phyloP scores from a whole-genome alignment of 2,888 invertebrate genomes.

The Stenurella melanura region DNA sequence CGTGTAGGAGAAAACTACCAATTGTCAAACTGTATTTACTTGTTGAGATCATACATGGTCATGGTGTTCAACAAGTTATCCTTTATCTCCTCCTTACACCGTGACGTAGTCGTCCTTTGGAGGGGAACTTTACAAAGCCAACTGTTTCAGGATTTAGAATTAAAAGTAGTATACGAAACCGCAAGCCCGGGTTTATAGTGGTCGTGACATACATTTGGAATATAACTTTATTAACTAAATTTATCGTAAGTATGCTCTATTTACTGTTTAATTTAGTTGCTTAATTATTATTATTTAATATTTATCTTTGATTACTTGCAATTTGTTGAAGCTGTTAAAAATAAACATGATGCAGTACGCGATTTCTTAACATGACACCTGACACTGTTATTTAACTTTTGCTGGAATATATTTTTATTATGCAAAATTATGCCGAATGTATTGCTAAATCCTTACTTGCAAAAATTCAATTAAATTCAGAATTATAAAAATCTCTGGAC shows the following conservation, averaged over 20 bases:
- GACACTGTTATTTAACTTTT: neutral
- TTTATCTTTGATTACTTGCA: neutral
- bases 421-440: no score
- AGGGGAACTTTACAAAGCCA: constrained; percentile 38
- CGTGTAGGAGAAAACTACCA: constrained; percentile 27
- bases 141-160: constrained; percentile 32
- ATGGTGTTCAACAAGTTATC: constrained; percentile 49
- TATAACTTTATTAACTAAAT: constrained; percentile 26
- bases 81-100: constrained; percentile 40
- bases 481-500: no score
- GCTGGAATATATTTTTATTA: no score
- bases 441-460: no score
- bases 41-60: constrained; percentile 46
- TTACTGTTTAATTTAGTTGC: constrained; percentile 5
- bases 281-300: neutral
- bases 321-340: neutral
- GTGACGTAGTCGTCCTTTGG: constrained; percentile 41
- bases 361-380: neutral
- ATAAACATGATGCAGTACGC: neutral
- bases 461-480: no score
- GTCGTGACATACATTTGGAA: constrained; percentile 41
- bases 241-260: constrained; percentile 30
- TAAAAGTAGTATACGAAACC: constrained; percentile 38
- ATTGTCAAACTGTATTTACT: constrained; percentile 3
- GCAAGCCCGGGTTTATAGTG: constrained; percentile 37